These are phyloP conservation scores for Delia radicum DNA, from an alignment of 1,140 invertebrate species.

Conservation along the genomic window DNA sequence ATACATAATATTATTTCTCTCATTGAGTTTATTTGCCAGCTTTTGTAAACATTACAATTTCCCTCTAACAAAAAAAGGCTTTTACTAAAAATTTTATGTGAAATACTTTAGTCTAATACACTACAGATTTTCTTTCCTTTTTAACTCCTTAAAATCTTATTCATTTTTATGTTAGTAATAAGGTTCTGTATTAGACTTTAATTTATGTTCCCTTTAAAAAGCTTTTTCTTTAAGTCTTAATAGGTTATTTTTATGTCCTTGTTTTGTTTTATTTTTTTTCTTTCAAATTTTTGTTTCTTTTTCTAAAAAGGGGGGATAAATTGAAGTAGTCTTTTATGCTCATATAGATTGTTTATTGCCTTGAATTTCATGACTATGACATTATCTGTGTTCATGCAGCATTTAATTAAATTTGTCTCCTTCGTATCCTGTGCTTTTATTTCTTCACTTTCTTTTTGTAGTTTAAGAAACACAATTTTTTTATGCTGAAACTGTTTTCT, in stretches of 20 bases:
- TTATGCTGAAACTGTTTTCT: not conserved
- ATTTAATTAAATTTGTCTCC: slow-evolving; percentile 2
- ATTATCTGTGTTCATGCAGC: not conserved
- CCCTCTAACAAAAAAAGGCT: too few species aligned
- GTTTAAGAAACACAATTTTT: not conserved
- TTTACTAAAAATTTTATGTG: too few species aligned
- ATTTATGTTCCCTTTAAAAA: not conserved
- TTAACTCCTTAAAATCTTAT: not conserved
- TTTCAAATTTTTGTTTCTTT: too few species aligned
- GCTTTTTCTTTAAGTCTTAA: not conserved
- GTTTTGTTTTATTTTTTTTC: not conserved
- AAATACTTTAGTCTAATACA: too few species aligned
- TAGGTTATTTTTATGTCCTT: not conserved
- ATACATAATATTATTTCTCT: too few species aligned
- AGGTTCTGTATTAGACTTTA: not conserved
- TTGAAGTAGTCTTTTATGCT: not conserved
- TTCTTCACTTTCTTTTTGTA: not conserved
- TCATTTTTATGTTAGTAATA: not conserved
- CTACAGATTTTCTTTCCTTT: too few species aligned
- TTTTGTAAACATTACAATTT: too few species aligned
- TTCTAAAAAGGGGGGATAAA: not conserved
- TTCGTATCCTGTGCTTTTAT: not conserved
- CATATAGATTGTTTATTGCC: not conserved
- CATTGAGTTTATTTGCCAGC: too few species aligned
- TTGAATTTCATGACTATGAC: not conserved